A percentile compares a stretch with the other conserved stretches of the same genome.
phyloP scores from a whole-genome alignment of 2,888 invertebrate species.

The Lymantria monacha region DNA sequence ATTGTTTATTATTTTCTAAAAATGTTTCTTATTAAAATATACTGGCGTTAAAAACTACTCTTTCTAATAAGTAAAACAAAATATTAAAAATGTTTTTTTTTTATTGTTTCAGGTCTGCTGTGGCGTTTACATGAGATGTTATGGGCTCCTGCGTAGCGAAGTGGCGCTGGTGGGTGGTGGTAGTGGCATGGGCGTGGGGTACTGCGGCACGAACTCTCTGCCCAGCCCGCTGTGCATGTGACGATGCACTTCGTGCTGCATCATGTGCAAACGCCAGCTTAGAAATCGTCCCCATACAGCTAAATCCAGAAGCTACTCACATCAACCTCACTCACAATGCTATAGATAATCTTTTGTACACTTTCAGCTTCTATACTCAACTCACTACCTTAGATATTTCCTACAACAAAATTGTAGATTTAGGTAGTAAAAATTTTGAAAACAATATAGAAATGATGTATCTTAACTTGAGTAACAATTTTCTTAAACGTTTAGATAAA shows the following conservation, averaged over 20 bases:
- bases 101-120: constrained; percentile 62
- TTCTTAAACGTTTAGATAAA: constrained; percentile 86
- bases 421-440: constrained; percentile 92
- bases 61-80: too few relatives aligned
- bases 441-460: constrained; percentile 87
- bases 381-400: constrained; percentile 91
- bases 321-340: constrained; percentile 93
- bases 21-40: too few relatives aligned
- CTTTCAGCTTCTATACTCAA: constrained; percentile 90
- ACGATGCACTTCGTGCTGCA: constrained; percentile 88
- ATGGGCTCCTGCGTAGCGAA: constrained; percentile 78
- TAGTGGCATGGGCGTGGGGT: constrained; percentile 79
- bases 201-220: constrained; percentile 85
- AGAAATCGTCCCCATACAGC: constrained; percentile 93
- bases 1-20: too few relatives aligned
- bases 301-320: constrained; percentile 92
- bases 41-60: too few relatives aligned
- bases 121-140: constrained; percentile 78
- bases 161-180: constrained; percentile 80
- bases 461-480: constrained; percentile 90
- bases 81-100: constrained; percentile 19
- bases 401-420: constrained; percentile 88
- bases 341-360: constrained; percentile 89
- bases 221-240: constrained; percentile 91
- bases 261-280: constrained; percentile 90